Base-by-base conservation (phyloP, 2,113 vertebrate genomes). In the Andinoacara biseriatus region DNA sequence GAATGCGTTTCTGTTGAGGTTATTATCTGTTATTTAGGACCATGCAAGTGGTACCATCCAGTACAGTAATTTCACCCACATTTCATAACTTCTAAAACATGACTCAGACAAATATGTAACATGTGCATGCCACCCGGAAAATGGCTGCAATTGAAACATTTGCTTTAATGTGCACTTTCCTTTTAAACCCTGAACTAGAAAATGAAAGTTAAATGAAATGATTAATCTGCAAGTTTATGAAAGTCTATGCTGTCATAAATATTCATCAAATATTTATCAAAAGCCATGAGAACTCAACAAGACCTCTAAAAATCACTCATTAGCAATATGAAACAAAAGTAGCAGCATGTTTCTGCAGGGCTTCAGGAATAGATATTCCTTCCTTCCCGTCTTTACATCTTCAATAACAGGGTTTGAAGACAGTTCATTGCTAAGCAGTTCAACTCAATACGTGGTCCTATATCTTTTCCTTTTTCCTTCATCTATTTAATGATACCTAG, bases 11-110 rank as follows among this genome's bases (percentile, higher is more conserved):
- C n/a, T 29, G 6, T 58, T 54, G 43, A 43, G 38, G 20, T 77
- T 24, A 76, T 81, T 63, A 81, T 58, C 35, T 85, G 60, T 17
- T 20, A 65, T 74, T 87, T 58, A 62, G 43, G 15, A 74, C 74
- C 63, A 43, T 20, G 5, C 62, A 56, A 76, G 58, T 56, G 46
- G 26, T 49, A 31, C n/a, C 22, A 65, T 46, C 26, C 18, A 52
- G 20, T 54, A 15, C 31, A 61, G 65, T n/a, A 49, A 75, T 54
- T 11, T 17, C 46, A 54, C 26, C 1, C 18, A 76, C 5, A 61
- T 62, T 74, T 7, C 13, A n/a, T 15, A 62, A 56, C 7, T 52
- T 17, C 11, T 29, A 7, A 59, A 59, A 54, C 58, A 49, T 33
- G 18, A 62, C 58, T 58, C 5, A 59, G 52, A 24, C 14, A 56